Base-by-base conservation (phyloP, 2,888 invertebrate genomes). In the Furcula furcula region DNA sequence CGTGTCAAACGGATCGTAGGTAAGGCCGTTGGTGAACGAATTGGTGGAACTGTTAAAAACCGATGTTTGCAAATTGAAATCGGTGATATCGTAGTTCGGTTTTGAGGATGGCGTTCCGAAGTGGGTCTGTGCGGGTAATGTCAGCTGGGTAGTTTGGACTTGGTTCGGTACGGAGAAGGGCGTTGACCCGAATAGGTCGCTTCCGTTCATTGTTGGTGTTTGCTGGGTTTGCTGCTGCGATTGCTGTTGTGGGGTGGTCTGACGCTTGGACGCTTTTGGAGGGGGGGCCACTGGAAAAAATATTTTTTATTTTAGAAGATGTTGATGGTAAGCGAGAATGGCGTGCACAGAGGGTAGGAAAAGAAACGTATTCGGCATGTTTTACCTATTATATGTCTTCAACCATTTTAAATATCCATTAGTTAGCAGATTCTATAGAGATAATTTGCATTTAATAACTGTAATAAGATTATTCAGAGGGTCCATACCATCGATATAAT, bases 1-100 rank as follows among this genome's bases (percentile, higher is more conserved):
- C 90, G 96, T 96, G 54, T 96, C 96, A 69, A 96, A 97, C 1
- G 96, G 96, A 80, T 97, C 96, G 52, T 91, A 90, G 12, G 76
- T 80, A 31, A 89, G 53, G 0, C 84, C 87, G 40, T 88, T 86
- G 1, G 85, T 83, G 54, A 85, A 83, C 0, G 84, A 73, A 1
- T 74, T 72, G 29, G 62, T 70, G 7, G 72, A 18, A 3, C 28
- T 66, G 55, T 81, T 86, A 39, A 88, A 88, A 7, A 89, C 88
- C 20, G 89, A 86, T 3, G 83, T 85, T 55, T 78, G 79, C 0
- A 87, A 66, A 40, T 80, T 87, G 40, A 88, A 88, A 44, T 89
- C 89, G 40, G 70, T 72, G 6, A 88, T 80, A 40, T 89, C 86
- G 52, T 89, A 89, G 54, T 89, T 89, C 0, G 87, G 87, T 46